Conservation (phyloP, 2,888 invertebrate genomes). For the Choristoneura rosaceana region DNA sequence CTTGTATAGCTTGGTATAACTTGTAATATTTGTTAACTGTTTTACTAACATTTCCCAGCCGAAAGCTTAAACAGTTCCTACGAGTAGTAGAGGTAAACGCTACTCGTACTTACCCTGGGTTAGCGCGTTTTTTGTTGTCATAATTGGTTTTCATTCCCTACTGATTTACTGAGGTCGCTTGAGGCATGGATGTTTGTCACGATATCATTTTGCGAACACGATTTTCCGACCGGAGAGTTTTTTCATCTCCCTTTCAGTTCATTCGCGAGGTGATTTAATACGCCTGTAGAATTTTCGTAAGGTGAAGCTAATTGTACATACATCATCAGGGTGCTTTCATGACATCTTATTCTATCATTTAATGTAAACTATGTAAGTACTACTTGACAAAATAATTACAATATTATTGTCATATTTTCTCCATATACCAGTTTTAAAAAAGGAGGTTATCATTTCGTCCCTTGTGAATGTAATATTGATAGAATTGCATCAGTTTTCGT, state of each 20-base stretch:
- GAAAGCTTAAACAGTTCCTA: constrained; percentile 4
- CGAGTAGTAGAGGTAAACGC: not conserved
- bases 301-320: constrained; percentile 3
- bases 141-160: constrained; percentile 81
- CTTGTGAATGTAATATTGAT: too few species aligned
- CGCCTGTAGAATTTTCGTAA: constrained; percentile 7
- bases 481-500: too few species aligned
- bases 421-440: too few species aligned
- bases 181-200: constrained; percentile 84
- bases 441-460: too few species aligned
- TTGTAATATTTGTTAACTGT: too few species aligned
- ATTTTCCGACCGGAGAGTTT: constrained; percentile 62
- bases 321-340: not conserved
- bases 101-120: constrained; percentile 37
- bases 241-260: constrained; percentile 47
- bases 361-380: too few species aligned
- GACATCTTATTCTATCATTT: not conserved
- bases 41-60: constrained; percentile 7
- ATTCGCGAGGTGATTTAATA: constrained; percentile 23
- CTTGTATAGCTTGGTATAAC: too few species aligned
- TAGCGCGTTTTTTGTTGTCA: constrained; percentile 74
- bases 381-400: too few species aligned
- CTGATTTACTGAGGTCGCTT: constrained; percentile 73
- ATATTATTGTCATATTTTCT: too few species aligned
- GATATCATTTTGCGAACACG: constrained; percentile 76